Base-by-base conservation (phyloP, 2,888 invertebrate species). In the Diaperis boleti region DNA sequence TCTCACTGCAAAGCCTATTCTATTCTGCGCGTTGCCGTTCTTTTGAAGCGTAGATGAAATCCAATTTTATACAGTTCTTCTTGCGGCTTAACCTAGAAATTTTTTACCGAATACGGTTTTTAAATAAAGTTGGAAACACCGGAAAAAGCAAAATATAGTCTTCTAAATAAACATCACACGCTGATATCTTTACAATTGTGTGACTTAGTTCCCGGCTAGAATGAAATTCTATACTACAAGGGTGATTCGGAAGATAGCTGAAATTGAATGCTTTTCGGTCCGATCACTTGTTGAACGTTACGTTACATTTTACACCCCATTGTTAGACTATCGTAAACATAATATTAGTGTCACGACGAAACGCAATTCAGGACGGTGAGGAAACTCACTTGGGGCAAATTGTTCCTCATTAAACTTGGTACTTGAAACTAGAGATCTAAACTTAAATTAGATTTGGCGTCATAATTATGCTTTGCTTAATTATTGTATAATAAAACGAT, bases 31-130 rank as follows among this genome's bases (percentile, higher is more conserved):
- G 14, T 31, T 47, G 31, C 26, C 17, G 14, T 45, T 14, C 13
- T 45, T 45, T 47, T 26, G 20, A 13, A 26, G 29, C 17, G 49
- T 49, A 35, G 49, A 35, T 35, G 49, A 49, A 49, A 49, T 33
- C 33, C 49, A 49, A 49, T 49, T 49, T 49, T 33, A 49, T 35
- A 14, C 31, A 31, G 18, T 50, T 35, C 35, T 18, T 33, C 7
- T 31, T 47, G 31, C 29, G 18, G 18, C 33, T 31, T 14, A 17
- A 47, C 33, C 35, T 18, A 49, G 49, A 35, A 35, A 22, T 52
- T 52, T 37, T 50, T 50, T 37, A 35, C 22, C 37, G 22, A 37
- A 22, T 39, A 14, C 8, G 52, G 52, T 35, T 52, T 52, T 45
- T 52, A 52, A 52, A 13, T 18, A 29, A 45, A 22, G 18, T 22